phyloP scores from a whole-genome alignment of 1,140 invertebrate species.

The Pseudobourletiella spinata region DNA sequence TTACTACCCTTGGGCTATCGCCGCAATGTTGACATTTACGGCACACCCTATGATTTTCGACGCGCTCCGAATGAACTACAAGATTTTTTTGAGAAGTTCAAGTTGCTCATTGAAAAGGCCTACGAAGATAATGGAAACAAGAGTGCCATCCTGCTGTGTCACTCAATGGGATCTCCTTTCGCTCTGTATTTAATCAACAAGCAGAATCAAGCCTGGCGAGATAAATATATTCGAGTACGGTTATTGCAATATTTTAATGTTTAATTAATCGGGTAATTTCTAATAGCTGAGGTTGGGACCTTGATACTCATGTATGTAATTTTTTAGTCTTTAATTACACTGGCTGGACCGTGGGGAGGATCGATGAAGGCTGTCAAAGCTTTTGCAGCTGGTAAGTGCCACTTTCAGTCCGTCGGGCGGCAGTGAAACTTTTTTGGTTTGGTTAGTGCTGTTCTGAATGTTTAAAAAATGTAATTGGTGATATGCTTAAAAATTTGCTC shows the following conservation, averaged over 20 bases:
- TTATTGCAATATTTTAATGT: too few relatives aligned
- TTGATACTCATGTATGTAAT: too few relatives aligned
- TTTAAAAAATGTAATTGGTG: too few relatives aligned
- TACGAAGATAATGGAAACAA: slow-evolving; percentile 67
- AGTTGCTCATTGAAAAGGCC: slow-evolving; percentile 72
- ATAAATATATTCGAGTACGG: slow-evolving; percentile 65
- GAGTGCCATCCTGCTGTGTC: slow-evolving; percentile 72
- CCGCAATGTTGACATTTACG: slow-evolving; percentile 59
- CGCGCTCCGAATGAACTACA: slow-evolving; percentile 88
- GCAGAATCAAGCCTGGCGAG: slow-evolving; percentile 77
- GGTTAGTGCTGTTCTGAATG: too few relatives aligned
- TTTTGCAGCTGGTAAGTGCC: slow-evolving; percentile 87
- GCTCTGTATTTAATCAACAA: slow-evolving; percentile 73
- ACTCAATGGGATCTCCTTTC: slow-evolving; percentile 94
- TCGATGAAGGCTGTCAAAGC: slow-evolving; percentile 87
- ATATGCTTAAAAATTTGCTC: too few relatives aligned
- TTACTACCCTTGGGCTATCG: slow-evolving; percentile 59
- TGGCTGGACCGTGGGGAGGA: slow-evolving; percentile 91
- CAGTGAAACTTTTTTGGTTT: too few relatives aligned
- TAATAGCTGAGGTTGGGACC: too few relatives aligned
- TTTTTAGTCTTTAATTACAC: slow-evolving; percentile 55
- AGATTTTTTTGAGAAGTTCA: slow-evolving; percentile 72
- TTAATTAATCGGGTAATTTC: too few relatives aligned
- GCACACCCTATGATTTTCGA: slow-evolving; percentile 95
- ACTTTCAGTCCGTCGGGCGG: too few relatives aligned